phyloP scores from a whole-genome alignment of 2,113 vertebrate genomes.

The Natator depressus region DNA sequence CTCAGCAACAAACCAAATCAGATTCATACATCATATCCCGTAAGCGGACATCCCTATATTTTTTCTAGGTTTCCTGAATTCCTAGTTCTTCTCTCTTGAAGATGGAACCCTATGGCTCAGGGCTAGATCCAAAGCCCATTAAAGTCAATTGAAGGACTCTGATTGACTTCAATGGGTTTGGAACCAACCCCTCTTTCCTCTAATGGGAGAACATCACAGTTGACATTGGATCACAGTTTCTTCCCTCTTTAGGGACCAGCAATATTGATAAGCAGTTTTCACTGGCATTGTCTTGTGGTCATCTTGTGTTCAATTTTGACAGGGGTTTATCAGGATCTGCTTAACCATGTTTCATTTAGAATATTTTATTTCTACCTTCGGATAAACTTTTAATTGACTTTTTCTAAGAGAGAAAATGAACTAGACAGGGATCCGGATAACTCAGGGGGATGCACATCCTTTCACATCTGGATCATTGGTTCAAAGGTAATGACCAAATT shows the following conservation, averaged over 20 bases:
- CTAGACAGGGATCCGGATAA: background rate
- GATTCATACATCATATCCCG: background rate
- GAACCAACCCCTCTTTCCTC: fast-evolving
- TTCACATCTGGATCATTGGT: background rate
- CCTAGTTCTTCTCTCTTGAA: background rate
- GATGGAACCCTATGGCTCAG: fast-evolving
- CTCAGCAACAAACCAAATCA: fast-evolving
- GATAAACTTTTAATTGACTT: background rate
- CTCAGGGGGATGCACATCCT: background rate
- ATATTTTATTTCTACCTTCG: background rate
- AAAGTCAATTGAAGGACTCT: fast-evolving
- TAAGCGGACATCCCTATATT: fast-evolving
- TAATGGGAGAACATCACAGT: background rate
- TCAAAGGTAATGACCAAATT: background rate
- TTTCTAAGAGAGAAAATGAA: background rate
- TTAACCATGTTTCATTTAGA: background rate
- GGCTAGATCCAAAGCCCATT: fast-evolving
- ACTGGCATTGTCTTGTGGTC: background rate
- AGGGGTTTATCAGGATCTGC: background rate
- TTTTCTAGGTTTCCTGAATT: background rate
- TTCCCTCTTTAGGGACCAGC: background rate
- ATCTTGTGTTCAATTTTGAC: background rate
- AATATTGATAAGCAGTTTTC: background rate
- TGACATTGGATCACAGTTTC: background rate
- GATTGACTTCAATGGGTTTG: background rate